Base-by-base conservation (phyloP, 2,113 vertebrate species). In the Penelope pileata region DNA sequence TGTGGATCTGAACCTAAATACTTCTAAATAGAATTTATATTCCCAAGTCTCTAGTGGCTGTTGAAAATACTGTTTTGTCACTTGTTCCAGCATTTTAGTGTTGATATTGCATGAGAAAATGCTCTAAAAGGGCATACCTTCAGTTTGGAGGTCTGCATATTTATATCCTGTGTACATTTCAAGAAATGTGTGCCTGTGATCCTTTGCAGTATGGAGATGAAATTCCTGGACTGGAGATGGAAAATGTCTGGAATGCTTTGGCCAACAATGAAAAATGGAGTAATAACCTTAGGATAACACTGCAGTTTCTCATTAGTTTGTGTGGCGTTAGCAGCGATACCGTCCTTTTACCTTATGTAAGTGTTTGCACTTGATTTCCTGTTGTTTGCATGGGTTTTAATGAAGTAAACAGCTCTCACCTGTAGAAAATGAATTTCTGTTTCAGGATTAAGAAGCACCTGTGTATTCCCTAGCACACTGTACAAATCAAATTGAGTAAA, bases 251-350 rank as follows among this genome's bases (percentile, higher is more conserved):
- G 99, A 99, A 99, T 56, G 98, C 99, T 10, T 95, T 99, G 83
- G 99, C 99, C 92, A 98, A 99, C 97, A 99, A 99, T 12, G 99
- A 99, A 94, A 99, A 99, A 75, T 99, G 99, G 99, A 98, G 98
- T 97, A 99, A 99, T 97, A 99, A 99, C 96, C 97, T 99, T 78
- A 94, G 99, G 66, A 98, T 99, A 97, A 98, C 99, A 18, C 95
- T 99, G 93, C 99, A 99, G 97, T 99, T 99, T 96, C 98, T 99
- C 32, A 99, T 99, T 95, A 99, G 99, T 79, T 98, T 99, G 86
- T 99, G 99, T 70, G 99, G 99, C 19, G 99, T 99, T 91, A 99
- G 99, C 98, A 99, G 99, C 7, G 99, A 99, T 93, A 99, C 99
- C 11, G 97, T 98, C 16, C 98, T 99, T 84, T 88, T 99, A 91